Evolutionary conservation across 2,113 vertebrate species (phyloP).

Genomic region (Saguinus midas): DNA sequence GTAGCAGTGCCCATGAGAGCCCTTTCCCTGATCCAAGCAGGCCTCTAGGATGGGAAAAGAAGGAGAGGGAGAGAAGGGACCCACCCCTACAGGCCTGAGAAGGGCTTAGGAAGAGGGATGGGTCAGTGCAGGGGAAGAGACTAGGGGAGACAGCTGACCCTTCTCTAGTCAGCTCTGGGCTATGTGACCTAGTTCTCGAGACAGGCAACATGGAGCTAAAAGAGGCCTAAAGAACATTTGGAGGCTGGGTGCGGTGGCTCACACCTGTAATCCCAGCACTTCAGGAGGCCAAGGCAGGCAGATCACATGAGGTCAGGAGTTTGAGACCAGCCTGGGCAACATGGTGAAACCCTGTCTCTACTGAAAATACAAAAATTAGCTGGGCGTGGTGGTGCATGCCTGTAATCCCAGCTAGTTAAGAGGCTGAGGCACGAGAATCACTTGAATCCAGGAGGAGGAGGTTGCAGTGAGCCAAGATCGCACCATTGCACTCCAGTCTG

Average conservation of each 20-base stretch:
- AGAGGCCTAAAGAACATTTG: conserved; percentile 21
- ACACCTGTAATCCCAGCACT: background rate
- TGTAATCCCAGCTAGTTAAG: background rate
- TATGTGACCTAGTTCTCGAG: conserved; percentile 6
- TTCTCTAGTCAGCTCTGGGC: conserved; percentile 10
- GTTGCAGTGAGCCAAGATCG: background rate
- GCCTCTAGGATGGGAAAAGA: background rate
- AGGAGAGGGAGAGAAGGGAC: background rate
- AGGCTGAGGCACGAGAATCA: background rate
- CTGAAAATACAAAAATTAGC: background rate
- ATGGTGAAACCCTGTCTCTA: background rate
- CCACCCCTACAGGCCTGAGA: background rate
- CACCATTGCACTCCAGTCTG: background rate
- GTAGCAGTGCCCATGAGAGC: background rate
- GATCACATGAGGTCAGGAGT: background rate
- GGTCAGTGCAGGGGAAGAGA: background rate
- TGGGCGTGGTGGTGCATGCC: background rate
- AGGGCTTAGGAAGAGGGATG: background rate
- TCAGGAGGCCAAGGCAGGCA: background rate
- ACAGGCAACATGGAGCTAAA: background rate
- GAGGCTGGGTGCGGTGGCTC: background rate
- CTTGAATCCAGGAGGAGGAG: background rate
- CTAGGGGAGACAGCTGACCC: background rate
- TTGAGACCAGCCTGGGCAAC: background rate
- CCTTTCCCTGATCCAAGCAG: background rate